Base-by-base conservation (phyloP, 2,888 invertebrate species). In the Notocelia uddmanniana region DNA sequence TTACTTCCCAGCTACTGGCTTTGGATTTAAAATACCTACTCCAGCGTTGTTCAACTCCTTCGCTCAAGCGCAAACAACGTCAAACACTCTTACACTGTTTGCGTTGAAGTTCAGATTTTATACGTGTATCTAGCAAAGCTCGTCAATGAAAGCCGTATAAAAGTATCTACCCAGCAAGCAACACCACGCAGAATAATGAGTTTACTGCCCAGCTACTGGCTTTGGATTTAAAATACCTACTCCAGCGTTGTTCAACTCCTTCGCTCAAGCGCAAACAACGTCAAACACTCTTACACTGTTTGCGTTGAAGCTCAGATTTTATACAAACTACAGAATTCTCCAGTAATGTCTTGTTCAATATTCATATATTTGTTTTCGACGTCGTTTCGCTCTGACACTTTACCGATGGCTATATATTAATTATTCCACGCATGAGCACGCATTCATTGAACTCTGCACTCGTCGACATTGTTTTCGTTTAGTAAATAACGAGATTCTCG, bases 301-400 rank as follows among this genome's bases (percentile, higher is more conserved):
- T 62, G 45, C 23, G 21, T 37, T 62, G 31, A 19, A 55, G 60
- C 48, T 55, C 48, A 62, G 58, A 71, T 50, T 58, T 19, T 60
- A 45, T 68, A 62, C 54, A n/a, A 37, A 68, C 67, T 59, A 52
- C 11, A 67, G 45, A 58, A 55, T 60, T 82, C 79, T 77, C 76
- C 78, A 85, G 81, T 85, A 85, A 86, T 83, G 81, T 79, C 81
- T 81, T 83, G 83, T 87, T 90, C 81, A 87, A 88, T 90, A 91
- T 91, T 91, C 90, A 90, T 90, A 85, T 90, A 89, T 90, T 91
- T 90, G 89, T 90, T 89, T 89, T 88, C 82, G 83, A 87, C 83
- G 83, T 79, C 80, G 81, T 81, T 84, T 83, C 82, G 77, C 80
- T 77, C 85, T 83, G 89, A 86, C 90, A 87, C 83, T 87, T 89